Base-by-base conservation (phyloP, 2,797 vertebrate genomes). In the Leptoclinus maculatus region DNA sequence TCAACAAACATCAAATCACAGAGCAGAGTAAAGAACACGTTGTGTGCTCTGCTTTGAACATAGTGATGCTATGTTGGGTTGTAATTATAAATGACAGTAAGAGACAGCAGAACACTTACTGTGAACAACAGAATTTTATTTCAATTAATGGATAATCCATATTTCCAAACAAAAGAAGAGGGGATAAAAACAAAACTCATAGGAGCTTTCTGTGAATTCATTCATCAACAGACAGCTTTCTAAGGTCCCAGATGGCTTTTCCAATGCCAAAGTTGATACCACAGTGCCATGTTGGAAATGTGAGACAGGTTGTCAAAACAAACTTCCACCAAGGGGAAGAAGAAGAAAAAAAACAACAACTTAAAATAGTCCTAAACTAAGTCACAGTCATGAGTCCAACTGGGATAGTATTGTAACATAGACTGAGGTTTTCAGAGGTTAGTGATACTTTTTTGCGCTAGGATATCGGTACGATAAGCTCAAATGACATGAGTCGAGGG, bases 91-190 rank as follows among this genome's bases (percentile, higher is more conserved):
- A 21, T 9, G 49, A 66, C 9, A 73, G 41, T 25, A 67, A 80
- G 58, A 84, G 29, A 83, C 39, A 27, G 13, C 43, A 71, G 51
- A 81, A 71, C 13, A 71, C 17, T 14, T 79, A 78, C 78, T 91
- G 91, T 93, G 93, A 94, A 93, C 83, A 91, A 93, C 90, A 90
- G 78, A 79, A 93, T 93, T 96, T 94, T 95, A 95, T 95, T 96
- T 94, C 78, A 94, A 81, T 91, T 86, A 88, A 87, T 80, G 89
- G 76, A 93, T 79, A 87, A 80, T 94, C 91, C 87, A 87, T 91
- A 89, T 89, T 89, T 91, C 77, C 90, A 95, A 96, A 92, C 93
- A 92, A 95, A 94, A 92, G 89, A 89, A 92, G 88, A 93, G 85
- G 73, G 84, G 78, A 87, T 93, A 82, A 90, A 91, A 93, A 93